Evolutionary conservation across 2,888 invertebrate genomes (phyloP), one percentile per base, ranked within the genome.

Genomic region (Drosophila anomalipes): DNA sequence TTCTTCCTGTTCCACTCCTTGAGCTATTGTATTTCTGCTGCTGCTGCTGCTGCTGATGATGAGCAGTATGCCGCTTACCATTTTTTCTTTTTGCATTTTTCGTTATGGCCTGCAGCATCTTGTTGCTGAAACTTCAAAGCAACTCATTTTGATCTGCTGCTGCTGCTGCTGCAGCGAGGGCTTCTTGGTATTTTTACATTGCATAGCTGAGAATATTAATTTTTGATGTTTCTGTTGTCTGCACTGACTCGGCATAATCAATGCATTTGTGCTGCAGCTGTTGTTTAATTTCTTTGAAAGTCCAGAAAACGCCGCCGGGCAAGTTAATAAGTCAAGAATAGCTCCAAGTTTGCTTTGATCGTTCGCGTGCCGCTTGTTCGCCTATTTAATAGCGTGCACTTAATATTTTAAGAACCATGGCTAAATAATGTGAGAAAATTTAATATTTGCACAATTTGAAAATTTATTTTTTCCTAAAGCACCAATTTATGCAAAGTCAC

Each of bases 131-230:
- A 81, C 82, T 82, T 86, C 86, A 86, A 86, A 86, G 86, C 82
- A 77, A 70, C 73, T 80, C 71, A 66, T 65, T 72, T 81, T 72
- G 58, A 70, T 74, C 65, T 51, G 70, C 35, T 54, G 16, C 53
- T 49, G 41, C n/a, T 22, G 30, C 41, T 57, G 39, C 3, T 58
- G 53, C n/a, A 32, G 22, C 44, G 30, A 10, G 16, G 30, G 59
- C 49, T 77, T 69, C 79, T 57, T 77, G 67, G 77, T 74, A 69
- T 80, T 80, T 83, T 77, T 71, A 59, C 81, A 66, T 74, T 71
- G 85, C 85, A 86, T 85, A 83, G 65, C 82, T 74, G 79, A 75
- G 83, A 79, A 85, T 83, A 83, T 83, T 83, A 83, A 83, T 83
- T 83, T 83, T 83, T 83, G 77, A 83, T 83, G 74, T 69, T 66